A percentile compares a stretch with the other conserved stretches of the same genome.
Conservation (phyloP, 2,888 invertebrate genomes). For the Xanthorhoe designata region DNA sequence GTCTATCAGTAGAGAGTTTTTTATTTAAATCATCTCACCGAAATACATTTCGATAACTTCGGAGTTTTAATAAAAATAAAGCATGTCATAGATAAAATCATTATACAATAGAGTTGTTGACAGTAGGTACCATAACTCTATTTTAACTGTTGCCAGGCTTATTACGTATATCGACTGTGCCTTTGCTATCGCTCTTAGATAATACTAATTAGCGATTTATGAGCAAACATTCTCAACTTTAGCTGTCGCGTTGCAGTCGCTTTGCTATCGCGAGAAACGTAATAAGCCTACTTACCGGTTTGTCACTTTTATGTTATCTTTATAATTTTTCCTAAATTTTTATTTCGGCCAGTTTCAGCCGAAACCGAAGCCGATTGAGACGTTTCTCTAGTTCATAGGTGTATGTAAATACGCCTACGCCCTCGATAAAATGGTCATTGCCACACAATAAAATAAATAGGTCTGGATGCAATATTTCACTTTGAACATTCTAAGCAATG, state of each 20-base stretch:
- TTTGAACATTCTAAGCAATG: constrained; percentile 11
- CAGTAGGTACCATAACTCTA: no score
- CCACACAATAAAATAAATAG: constrained; percentile 63
- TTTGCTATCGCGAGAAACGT: no score
- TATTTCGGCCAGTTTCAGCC: constrained; percentile 6
- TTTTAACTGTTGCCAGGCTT: no score
- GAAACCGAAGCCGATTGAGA: constrained; percentile 7
- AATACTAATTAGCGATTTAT: no score
- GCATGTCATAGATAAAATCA: no score
- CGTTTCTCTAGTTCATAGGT: constrained; percentile 51
- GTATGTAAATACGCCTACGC: constrained; percentile 72
- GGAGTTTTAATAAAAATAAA: no score
- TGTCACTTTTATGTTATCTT: not conserved
- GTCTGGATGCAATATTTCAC: constrained; percentile 49
- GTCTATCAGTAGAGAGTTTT: not conserved
- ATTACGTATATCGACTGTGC: no score
- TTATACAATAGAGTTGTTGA: no score
- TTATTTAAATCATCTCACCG: not conserved
- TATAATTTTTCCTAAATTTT: not conserved
- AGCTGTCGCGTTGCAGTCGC: no score
- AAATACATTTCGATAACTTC: not conserved
- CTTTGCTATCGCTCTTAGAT: no score
- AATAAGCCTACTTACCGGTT: no score
- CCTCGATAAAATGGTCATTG: constrained; percentile 69
- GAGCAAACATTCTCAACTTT: no score